Evolutionary conservation across 2,888 invertebrate species (phyloP).

Genomic region (Acrobasis consociella): DNA sequence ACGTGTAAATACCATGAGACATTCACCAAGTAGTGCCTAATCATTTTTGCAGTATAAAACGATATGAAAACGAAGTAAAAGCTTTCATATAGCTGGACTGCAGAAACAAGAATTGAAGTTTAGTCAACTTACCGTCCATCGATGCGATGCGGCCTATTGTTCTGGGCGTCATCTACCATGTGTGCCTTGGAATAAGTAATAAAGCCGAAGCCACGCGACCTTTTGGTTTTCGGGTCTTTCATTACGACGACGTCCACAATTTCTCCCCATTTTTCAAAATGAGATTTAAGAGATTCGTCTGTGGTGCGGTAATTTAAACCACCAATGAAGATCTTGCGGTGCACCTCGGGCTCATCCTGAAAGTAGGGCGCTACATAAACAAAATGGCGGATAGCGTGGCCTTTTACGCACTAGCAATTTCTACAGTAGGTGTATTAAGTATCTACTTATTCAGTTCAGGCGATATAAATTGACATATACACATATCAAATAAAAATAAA

Average conservation of each 20-base stretch:
- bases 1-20: slow-evolving; percentile 55
- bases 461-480: neutral
- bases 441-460: neutral
- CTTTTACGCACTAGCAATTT: slow-evolving; percentile 15
- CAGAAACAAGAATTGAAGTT: slow-evolving; percentile 37
- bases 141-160: slow-evolving; percentile 94
- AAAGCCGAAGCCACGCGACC: slow-evolving; percentile 98
- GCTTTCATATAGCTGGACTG: slow-evolving; percentile 76
- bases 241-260: slow-evolving; percentile 98
- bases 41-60: slow-evolving; percentile 72
- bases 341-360: slow-evolving; percentile 90
- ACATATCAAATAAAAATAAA: too few species aligned
- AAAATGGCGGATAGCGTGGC: slow-evolving; percentile 71
- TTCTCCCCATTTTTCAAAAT: slow-evolving; percentile 98
- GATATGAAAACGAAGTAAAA: slow-evolving; percentile 60
- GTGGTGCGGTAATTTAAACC: slow-evolving; percentile 97
- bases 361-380: slow-evolving; percentile 65
- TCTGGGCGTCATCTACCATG: slow-evolving; percentile 98
- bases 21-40: slow-evolving; percentile 74
- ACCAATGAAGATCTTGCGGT: slow-evolving; percentile 97
- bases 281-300: slow-evolving; percentile 95
- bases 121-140: slow-evolving; percentile 87
- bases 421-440: neutral
- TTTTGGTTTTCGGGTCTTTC: slow-evolving; percentile 97
- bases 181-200: slow-evolving; percentile 97